Conservation (phyloP, 2,113 vertebrate species). For the Cyanistes caeruleus region DNA sequence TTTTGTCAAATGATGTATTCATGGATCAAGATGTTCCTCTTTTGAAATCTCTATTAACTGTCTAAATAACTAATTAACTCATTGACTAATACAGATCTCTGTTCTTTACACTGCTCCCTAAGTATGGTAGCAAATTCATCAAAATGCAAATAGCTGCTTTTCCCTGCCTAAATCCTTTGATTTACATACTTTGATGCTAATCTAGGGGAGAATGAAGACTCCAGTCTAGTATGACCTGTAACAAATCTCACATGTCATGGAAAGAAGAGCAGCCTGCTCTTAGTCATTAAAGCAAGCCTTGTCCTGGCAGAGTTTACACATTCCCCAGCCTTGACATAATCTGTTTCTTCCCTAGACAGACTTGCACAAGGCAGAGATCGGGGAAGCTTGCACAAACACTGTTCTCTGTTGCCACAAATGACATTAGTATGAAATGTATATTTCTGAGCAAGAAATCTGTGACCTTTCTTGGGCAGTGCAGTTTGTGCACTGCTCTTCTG, state of each 20-base stretch:
- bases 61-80: not conserved
- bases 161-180: not conserved
- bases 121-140: not conserved
- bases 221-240: not conserved
- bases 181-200: not conserved
- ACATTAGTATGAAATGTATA: not conserved
- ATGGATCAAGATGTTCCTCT: conserved; percentile 7
- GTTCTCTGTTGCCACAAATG: not conserved
- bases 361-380: not conserved
- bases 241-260: not conserved
- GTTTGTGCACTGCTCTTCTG: not conserved
- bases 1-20: not conserved
- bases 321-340: not conserved
- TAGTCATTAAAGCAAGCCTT: not conserved
- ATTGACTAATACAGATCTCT: conserved; percentile 2
- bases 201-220: not conserved
- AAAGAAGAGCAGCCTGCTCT: not conserved
- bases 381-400: not conserved
- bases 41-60: not conserved
- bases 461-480: not conserved
- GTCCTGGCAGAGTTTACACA: not conserved
- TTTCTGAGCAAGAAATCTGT: not conserved
- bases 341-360: not conserved
- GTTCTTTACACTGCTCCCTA: not conserved
- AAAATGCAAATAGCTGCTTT: not conserved